Evolutionary conservation across 1,140 invertebrate genomes (phyloP).

Genomic region (Drosophila nigrodunni): DNA sequence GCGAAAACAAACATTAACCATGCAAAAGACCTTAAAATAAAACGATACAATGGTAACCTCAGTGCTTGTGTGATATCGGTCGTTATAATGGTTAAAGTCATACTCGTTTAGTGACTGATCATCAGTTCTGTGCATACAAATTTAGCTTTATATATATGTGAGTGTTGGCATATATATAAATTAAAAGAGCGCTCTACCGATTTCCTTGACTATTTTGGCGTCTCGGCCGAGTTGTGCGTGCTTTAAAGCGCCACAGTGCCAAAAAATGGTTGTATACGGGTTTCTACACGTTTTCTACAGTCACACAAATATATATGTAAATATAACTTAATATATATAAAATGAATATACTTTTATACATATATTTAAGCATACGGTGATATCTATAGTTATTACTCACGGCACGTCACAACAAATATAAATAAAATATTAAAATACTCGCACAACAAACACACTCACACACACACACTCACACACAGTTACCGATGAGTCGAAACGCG

Average conservation of each 20-base stretch:
- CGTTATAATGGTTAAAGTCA: constrained; percentile 13
- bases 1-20: constrained; percentile 23
- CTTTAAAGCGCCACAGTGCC: constrained; percentile 49
- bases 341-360: constrained; percentile 4
- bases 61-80: constrained; percentile 12
- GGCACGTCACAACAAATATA: constrained; percentile 76
- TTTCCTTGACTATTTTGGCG: constrained; percentile 59
- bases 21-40: constrained; percentile 36
- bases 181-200: constrained; percentile 29
- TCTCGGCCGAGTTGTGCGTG: constrained; percentile 67
- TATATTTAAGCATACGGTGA: constrained; percentile 27
- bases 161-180: not conserved
- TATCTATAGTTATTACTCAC: constrained; percentile 79
- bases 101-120: constrained; percentile 41
- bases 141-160: constrained; percentile 4
- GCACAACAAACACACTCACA: constrained; percentile 20
- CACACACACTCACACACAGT: constrained; percentile 6
- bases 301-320: not conserved
- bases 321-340: constrained; percentile 13
- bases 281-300: constrained; percentile 59
- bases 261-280: constrained; percentile 45
- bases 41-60: constrained; percentile 33
- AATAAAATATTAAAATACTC: constrained; percentile 58
- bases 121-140: constrained; percentile 49
- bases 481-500: constrained; percentile 1